Percentiles rank a stretch among this genome's conserved stretches.
Evolutionary conservation across 2,888 invertebrate species (phyloP).

Genomic region (Sialis lutaria): DNA sequence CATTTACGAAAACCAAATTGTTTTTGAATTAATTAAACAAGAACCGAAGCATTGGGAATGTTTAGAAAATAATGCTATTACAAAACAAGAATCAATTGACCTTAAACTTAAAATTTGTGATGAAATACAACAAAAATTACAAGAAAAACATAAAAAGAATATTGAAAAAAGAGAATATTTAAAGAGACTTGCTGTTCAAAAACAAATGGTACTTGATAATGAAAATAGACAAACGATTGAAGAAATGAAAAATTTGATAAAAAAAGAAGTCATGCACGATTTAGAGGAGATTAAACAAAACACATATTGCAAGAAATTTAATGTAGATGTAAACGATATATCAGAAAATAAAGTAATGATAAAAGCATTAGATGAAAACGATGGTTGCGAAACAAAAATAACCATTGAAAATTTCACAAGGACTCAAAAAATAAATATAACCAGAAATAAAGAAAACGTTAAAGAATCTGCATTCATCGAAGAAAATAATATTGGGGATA

Average conservation of each 20-base stretch:
- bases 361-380: constrained; percentile 21
- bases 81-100: constrained; percentile 35
- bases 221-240: constrained; percentile 43
- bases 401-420: constrained; percentile 9
- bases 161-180: constrained; percentile 32
- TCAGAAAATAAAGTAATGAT: constrained; percentile 13
- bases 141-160: constrained; percentile 34
- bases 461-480: constrained; percentile 10
- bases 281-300: constrained; percentile 38
- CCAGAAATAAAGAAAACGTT: constrained; percentile 17
- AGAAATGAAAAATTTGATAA: constrained; percentile 38
- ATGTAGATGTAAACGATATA: constrained; percentile 6
- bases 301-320: too few species aligned
- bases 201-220: constrained; percentile 40
- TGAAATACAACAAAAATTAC: constrained; percentile 33
- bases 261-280: constrained; percentile 43
- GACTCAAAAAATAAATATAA: constrained; percentile 15
- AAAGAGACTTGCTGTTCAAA: constrained; percentile 37
- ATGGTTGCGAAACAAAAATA: constrained; percentile 21
- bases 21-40: constrained; percentile 48
- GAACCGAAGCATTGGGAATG: constrained; percentile 35
- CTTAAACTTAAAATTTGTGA: constrained; percentile 37
- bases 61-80: constrained; percentile 36
- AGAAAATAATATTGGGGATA: too few species aligned
- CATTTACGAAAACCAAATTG: constrained; percentile 38